Evolutionary conservation across 2,797 vertebrate species (phyloP).

Genomic region (Spatula versicolor): DNA sequence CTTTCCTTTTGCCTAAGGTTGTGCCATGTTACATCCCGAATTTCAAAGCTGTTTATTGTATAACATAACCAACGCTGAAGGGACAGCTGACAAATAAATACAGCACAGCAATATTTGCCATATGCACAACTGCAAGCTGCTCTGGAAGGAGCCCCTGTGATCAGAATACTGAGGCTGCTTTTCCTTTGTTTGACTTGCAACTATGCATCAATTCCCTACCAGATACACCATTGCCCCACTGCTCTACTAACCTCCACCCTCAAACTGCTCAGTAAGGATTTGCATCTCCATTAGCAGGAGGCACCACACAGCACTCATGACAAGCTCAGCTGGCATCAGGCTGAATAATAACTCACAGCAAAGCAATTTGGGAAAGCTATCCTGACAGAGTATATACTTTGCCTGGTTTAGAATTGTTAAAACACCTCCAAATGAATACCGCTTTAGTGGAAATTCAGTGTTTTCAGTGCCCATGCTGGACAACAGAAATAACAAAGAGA

Average conservation of each 20-base stretch:
- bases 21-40: background rate
- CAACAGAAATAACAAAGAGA: background rate
- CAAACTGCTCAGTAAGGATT: background rate
- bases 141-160: background rate
- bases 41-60: background rate
- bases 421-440: background rate
- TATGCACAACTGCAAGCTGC: background rate
- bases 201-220: background rate
- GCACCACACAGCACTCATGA: background rate
- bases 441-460: background rate
- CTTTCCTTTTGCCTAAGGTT: background rate
- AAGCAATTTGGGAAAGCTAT: background rate
- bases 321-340: background rate
- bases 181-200: background rate
- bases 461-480: background rate
- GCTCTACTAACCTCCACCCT: background rate
- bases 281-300: background rate
- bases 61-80: background rate
- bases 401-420: background rate
- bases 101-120: background rate
- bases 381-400: background rate
- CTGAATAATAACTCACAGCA: background rate
- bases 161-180: background rate
- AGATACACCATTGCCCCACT: background rate
- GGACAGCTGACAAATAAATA: background rate